Evolutionary conservation across 2,113 vertebrate genomes (phyloP).

Genomic region (Eretmochelys imbricata): DNA sequence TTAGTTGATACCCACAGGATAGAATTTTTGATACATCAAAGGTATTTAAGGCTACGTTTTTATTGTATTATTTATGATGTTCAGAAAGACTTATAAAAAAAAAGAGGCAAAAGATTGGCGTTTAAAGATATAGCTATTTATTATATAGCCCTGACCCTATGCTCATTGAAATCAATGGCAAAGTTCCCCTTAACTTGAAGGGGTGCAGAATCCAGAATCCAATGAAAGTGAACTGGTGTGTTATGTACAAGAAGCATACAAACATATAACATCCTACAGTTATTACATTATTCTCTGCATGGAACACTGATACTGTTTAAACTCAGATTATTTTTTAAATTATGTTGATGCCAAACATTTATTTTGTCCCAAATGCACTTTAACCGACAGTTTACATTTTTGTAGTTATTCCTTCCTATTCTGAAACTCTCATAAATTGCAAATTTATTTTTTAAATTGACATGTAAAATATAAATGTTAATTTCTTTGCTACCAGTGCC

Average conservation of each 20-base stretch:
- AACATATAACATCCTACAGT: neutral
- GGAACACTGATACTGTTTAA: neutral
- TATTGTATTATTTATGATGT: neutral
- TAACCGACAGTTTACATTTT: neutral
- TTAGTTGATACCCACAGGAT: neutral
- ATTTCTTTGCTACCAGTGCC: neutral
- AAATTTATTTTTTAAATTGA: neutral
- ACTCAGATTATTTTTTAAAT: neutral
- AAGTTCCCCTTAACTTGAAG: neutral
- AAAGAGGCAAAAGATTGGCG: neutral
- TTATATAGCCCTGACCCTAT: neutral
- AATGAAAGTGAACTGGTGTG: neutral
- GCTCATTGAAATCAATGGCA: neutral
- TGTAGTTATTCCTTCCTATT: neutral
- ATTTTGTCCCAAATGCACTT: neutral
- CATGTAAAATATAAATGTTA: neutral
- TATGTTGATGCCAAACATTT: neutral
- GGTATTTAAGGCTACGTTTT: fast-evolving
- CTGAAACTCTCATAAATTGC: neutral
- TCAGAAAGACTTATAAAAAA: neutral
- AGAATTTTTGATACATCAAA: neutral
- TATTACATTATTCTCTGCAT: neutral
- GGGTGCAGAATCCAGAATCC: neutral
- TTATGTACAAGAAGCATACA: too few relatives aligned
- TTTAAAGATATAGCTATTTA: neutral